Percentiles rank a stretch among this genome's conserved stretches.
phyloP scores from a whole-genome alignment of 2,888 invertebrate genomes.

The Lapara coniferarum region DNA sequence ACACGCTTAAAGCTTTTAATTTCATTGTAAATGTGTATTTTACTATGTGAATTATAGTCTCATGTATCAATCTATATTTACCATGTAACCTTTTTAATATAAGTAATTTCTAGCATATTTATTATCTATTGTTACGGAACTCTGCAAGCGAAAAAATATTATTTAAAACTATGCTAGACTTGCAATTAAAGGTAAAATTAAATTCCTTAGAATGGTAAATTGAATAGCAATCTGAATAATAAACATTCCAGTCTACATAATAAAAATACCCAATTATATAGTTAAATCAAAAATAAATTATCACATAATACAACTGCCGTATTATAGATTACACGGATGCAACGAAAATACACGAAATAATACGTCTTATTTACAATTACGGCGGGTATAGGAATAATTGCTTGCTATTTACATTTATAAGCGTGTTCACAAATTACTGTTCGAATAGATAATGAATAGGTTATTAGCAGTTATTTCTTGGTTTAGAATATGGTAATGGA shows the following conservation, averaged over 20 bases:
- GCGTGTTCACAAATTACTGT: constrained; percentile 43
- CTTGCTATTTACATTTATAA: constrained; percentile 44
- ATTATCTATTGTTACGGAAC: too few species aligned
- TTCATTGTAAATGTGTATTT: too few species aligned
- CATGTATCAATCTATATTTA: too few species aligned
- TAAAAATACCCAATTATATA: neutral
- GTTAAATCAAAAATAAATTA: neutral
- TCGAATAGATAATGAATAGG: constrained; percentile 12
- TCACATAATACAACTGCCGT: neutral
- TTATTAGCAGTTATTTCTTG: constrained; percentile 13
- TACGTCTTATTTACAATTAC: constrained; percentile 19
- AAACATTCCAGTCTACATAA: too few species aligned
- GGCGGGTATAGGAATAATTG: constrained; percentile 26
- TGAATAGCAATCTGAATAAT: too few species aligned
- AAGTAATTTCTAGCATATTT: too few species aligned
- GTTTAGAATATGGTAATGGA: constrained; percentile 11
- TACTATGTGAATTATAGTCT: neutral
- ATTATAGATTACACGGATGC: constrained; percentile 19
- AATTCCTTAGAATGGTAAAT: too few species aligned
- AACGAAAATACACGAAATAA: constrained; percentile 14
- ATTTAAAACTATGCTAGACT: too few species aligned
- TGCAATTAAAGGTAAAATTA: too few species aligned
- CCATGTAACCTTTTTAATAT: too few species aligned
- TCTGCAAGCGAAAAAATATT: too few species aligned
- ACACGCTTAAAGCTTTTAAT: neutral